Evolutionary conservation across 1,140 invertebrate species (phyloP).

Genomic region (Alviniconcha marisindica): DNA sequence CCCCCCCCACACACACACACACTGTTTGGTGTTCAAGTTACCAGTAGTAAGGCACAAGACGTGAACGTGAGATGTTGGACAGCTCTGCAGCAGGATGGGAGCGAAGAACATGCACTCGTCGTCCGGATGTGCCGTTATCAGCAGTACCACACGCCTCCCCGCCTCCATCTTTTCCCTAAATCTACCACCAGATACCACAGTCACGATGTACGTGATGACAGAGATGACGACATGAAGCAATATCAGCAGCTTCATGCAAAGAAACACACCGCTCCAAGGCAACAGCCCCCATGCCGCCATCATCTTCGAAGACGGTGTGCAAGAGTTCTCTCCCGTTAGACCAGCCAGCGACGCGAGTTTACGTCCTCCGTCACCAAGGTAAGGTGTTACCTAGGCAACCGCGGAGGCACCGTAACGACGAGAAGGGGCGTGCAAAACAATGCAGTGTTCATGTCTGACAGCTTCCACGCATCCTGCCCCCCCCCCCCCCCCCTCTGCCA

Average conservation of each 20-base stretch:
- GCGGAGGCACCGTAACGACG: no score
- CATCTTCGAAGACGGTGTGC: not conserved
- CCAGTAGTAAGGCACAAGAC: constrained; percentile 38
- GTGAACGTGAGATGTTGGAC: constrained; percentile 82
- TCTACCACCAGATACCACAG: not conserved
- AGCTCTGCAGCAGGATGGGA: constrained; percentile 84
- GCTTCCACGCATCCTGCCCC: no score
- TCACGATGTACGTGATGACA: not conserved
- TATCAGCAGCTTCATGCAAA: constrained; percentile 1
- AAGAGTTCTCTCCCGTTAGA: not conserved
- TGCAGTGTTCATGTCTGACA: no score
- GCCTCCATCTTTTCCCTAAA: constrained; percentile 19
- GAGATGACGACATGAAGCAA: not conserved
- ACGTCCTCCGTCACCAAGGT: no score
- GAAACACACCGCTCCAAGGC: not conserved
- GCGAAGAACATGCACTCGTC: constrained; percentile 98
- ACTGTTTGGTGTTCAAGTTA: no score
- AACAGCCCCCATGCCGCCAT: not conserved
- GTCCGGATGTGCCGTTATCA: constrained; percentile 96
- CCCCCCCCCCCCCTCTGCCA: no score
- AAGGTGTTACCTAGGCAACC: no score
- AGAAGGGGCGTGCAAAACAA: no score
- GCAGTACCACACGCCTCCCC: constrained; percentile 80
- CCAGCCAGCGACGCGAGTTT: no score
- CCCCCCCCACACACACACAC: no score